Base-by-base conservation (phyloP, 2,113 vertebrate species). In the Nerophis ophidion region DNA sequence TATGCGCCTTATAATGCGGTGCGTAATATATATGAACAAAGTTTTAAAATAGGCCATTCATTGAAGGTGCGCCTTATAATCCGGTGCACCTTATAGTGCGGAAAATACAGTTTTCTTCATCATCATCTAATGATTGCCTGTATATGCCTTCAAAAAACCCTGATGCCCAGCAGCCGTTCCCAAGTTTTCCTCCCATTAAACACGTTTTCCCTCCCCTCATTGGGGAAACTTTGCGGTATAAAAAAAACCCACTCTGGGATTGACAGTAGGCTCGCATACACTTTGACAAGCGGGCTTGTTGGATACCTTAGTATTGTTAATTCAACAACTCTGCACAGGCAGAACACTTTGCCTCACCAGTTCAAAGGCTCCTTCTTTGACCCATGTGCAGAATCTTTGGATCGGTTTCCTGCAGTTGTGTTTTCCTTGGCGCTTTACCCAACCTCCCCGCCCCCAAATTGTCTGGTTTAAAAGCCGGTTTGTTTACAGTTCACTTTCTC, bases 321-420 rank as follows among this genome's bases (percentile, higher is more conserved):
- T 91, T 84, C 88, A 90, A 86, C 89, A 86, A 77, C 74, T 79
- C 72, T 84, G 57, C 79, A 71, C 77, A 75, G 45, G 51, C 77
- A 33, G 70, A 8, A 48, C 33, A 73, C 77, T 83, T 79, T 87
- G 71, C 71, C 70, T 74, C 66, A 5, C 60, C 51, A 81, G 82
- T 87, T 90, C 86, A 90, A 90, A 90, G 87, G 59, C 75, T 68
- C 65, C 48, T 15, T 69, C 81, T 82, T 74, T 84, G 87, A 91
- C 83, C 87, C 89, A 88, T 89, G 87, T 90, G 88, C 85, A 89
- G 78, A 86, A 87, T 86, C 84, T 90, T 89, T 90, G 88, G 83
- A 89, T 90, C 88, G 63, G 69, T 86, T 91, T 90, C 89, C 88
- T 80, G 49, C 62, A 54, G 56, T 73, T 82, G 70, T 91, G 88